Evolutionary conservation across 1,140 invertebrate genomes (phyloP).

Genomic region (Steinernema khuongi): DNA sequence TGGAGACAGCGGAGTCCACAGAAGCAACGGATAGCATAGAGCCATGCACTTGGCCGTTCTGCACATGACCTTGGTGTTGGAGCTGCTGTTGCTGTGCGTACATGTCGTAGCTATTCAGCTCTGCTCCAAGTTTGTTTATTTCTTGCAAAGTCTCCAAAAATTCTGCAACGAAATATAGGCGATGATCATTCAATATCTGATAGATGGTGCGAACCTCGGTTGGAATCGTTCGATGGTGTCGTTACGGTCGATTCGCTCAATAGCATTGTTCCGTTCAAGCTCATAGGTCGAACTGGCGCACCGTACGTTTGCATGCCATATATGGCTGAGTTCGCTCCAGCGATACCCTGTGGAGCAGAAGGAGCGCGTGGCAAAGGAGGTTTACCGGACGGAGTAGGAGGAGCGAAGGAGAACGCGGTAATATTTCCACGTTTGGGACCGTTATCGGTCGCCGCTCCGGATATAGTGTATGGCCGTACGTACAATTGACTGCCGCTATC

Average conservation of each 20-base stretch:
- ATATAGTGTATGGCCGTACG: not conserved
- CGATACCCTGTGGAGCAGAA: not conserved
- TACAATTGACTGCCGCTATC: not conserved
- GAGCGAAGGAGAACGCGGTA: not conserved
- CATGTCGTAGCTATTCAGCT: not conserved
- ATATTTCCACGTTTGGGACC: not conserved
- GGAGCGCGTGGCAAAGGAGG: not conserved
- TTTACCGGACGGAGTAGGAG: not conserved
- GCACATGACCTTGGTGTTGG: not conserved
- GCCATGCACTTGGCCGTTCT: no score
- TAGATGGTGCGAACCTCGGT: not conserved
- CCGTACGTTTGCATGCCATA: not conserved
- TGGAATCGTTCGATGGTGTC: slow-evolving; percentile 5
- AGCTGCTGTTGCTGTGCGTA: not conserved
- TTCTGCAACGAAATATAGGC: not conserved
- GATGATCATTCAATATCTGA: not conserved
- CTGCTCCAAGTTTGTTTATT: not conserved
- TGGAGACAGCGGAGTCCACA: not conserved
- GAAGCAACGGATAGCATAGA: not conserved
- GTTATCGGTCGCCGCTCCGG: not conserved
- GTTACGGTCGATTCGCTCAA: not conserved
- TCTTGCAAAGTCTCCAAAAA: not conserved
- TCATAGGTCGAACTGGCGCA: not conserved
- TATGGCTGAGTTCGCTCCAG: not conserved
- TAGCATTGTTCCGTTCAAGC: not conserved